phyloP scores from a whole-genome alignment of 2,113 vertebrate species.

The Lampris megalopsis region DNA sequence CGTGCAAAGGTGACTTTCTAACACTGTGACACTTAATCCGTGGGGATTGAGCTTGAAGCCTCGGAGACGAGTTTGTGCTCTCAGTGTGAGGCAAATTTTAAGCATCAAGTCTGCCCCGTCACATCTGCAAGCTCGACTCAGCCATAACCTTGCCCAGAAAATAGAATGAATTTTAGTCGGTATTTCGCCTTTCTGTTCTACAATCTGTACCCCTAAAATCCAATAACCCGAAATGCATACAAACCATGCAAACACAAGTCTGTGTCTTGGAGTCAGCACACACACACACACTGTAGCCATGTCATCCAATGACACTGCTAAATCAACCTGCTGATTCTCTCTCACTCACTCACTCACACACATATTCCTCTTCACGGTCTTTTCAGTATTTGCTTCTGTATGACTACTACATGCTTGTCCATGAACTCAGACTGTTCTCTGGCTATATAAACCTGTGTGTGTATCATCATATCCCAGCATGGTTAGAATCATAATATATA shows the following conservation, averaged over 20 bases:
- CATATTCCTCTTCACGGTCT: too few species aligned
- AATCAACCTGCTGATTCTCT: too few species aligned
- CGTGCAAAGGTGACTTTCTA: slow-evolving; percentile 3
- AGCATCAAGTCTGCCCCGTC: not conserved
- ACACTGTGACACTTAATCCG: not conserved
- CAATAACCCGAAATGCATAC: not conserved
- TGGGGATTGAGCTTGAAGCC: slow-evolving; percentile 11
- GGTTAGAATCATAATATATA: too few species aligned
- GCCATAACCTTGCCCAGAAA: not conserved
- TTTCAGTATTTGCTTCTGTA: not conserved
- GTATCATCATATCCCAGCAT: too few species aligned
- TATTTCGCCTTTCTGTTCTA: slow-evolving; percentile 9
- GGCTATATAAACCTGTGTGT: too few species aligned
- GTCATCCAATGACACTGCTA: too few species aligned
- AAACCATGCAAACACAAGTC: not conserved
- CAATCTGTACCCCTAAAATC: not conserved
- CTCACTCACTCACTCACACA: too few species aligned
- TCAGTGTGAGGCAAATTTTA: too few species aligned
- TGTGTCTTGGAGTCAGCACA: not conserved
- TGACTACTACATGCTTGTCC: too few species aligned
- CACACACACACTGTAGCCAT: too few species aligned
- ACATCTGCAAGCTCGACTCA: not conserved
- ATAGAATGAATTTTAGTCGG: not conserved
- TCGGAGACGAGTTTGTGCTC: not conserved
- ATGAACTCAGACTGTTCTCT: too few species aligned